These are phyloP conservation scores for Drosophila ananassae DNA, from an alignment of 1,140 invertebrate species.

Conservation along the genomic window DNA sequence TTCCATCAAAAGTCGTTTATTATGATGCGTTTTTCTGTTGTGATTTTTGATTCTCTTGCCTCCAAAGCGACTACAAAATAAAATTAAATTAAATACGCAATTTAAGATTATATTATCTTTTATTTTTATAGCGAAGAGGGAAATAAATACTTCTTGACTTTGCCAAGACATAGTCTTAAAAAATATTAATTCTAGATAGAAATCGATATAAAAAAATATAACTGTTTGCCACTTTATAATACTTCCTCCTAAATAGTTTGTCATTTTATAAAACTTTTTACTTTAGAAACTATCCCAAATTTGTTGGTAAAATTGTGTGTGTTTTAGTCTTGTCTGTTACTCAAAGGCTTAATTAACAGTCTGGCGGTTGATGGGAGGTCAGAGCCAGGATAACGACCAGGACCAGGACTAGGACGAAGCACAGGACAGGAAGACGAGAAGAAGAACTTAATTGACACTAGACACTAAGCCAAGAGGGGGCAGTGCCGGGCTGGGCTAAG, in stretches of 20 bases:
- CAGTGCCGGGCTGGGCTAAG: neutral
- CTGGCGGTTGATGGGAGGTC: constrained; percentile 12
- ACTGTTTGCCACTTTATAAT: no score
- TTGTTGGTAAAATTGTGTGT: neutral
- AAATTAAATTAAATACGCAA: constrained; percentile 79
- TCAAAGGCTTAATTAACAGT: constrained; percentile 39
- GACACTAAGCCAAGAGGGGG: constrained; percentile 10
- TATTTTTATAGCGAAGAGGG: constrained; percentile 6
- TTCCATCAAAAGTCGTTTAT: constrained; percentile 77
- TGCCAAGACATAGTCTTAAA: no score
- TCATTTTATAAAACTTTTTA: no score
- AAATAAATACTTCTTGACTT: no score
- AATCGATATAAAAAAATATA: no score
- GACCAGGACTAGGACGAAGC: neutral
- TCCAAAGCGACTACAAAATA: constrained; percentile 13
- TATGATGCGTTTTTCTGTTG: constrained; percentile 62
- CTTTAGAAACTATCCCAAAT: neutral
- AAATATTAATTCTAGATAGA: no score
- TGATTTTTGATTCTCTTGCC: constrained; percentile 21
- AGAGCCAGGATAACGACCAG: neutral
- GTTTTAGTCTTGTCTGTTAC: constrained; percentile 1
- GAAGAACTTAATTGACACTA: neutral
- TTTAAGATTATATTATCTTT: constrained; percentile 75
- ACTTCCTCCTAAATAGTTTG: no score
- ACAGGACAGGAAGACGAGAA: neutral